Percentiles rank a stretch among this genome's conserved stretches.
Conservation (phyloP, 2,113 vertebrate species). For the western clawed frog (Xenopus tropicalis) region DNA sequence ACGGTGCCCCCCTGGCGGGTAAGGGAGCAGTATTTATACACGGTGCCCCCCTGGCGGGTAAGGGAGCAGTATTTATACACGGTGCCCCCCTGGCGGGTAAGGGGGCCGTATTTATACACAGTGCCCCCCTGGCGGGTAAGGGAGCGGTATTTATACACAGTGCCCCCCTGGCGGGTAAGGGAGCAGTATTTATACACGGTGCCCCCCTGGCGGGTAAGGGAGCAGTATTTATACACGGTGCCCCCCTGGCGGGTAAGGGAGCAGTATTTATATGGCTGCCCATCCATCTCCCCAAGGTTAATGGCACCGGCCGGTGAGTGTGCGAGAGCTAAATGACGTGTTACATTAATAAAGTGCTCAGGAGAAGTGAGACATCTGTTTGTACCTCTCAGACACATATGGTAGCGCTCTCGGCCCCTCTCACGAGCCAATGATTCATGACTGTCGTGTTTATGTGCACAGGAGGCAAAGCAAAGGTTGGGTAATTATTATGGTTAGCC, state of each 20-base stretch:
- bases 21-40: accelerated
- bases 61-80: accelerated
- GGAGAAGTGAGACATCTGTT: constrained; percentile 18
- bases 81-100: not conserved
- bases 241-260: not conserved
- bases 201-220: not conserved
- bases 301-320: not conserved
- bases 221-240: accelerated
- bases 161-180: not conserved
- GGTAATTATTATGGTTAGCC: constrained; percentile 11
- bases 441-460: constrained; percentile 48
- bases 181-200: accelerated
- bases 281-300: constrained; percentile 2
- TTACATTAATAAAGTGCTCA: constrained; percentile 21
- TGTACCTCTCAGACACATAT: constrained; percentile 8
- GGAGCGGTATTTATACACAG: accelerated
- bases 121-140: not conserved
- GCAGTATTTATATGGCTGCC: accelerated
- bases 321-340: not conserved
- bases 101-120: accelerated
- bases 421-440: constrained; percentile 14
- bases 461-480: not conserved
- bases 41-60: not conserved
- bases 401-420: not conserved
- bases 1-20: not conserved